Evolutionary conservation across 1,140 invertebrate genomes (phyloP).

Genomic region (Agraylea sexmaculata): DNA sequence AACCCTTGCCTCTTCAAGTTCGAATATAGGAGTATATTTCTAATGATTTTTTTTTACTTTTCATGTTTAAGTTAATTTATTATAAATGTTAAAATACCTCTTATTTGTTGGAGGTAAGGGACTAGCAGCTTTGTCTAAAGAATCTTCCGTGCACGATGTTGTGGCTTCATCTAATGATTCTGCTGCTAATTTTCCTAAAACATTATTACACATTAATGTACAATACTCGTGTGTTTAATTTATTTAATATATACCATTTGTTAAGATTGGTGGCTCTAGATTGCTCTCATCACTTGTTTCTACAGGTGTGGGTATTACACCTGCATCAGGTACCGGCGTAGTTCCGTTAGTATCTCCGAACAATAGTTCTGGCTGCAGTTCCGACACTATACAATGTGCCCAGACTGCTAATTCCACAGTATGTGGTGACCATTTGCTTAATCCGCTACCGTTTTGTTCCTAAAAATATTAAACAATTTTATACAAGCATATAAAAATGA

Average conservation of each 20-base stretch:
- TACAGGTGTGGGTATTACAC: constrained; percentile 23
- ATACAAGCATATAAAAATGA: not conserved
- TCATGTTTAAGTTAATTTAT: too few relatives aligned
- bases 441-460: constrained; percentile 41
- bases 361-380: constrained; percentile 70
- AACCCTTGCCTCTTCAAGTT: too few relatives aligned
- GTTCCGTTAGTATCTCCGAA: constrained; percentile 48
- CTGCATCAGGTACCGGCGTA: constrained; percentile 17
- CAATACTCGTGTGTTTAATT: too few relatives aligned
- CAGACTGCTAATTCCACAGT: constrained; percentile 80
- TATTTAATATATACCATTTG: constrained; percentile 39
- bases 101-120: constrained; percentile 28
- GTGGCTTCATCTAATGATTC: constrained; percentile 45
- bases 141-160: constrained; percentile 61
- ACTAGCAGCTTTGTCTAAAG: constrained; percentile 45
- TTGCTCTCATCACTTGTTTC: constrained; percentile 43
- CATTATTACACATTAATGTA: too few relatives aligned
- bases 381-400: constrained; percentile 77
- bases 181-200: constrained; percentile 32
- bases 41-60: too few relatives aligned
- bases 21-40: too few relatives aligned
- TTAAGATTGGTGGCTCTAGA: constrained; percentile 41
- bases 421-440: constrained; percentile 65
- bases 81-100: too few relatives aligned
- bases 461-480: constrained; percentile 17